Conservation (phyloP, 2,888 invertebrate species). For the Stenichneumon culpator region DNA sequence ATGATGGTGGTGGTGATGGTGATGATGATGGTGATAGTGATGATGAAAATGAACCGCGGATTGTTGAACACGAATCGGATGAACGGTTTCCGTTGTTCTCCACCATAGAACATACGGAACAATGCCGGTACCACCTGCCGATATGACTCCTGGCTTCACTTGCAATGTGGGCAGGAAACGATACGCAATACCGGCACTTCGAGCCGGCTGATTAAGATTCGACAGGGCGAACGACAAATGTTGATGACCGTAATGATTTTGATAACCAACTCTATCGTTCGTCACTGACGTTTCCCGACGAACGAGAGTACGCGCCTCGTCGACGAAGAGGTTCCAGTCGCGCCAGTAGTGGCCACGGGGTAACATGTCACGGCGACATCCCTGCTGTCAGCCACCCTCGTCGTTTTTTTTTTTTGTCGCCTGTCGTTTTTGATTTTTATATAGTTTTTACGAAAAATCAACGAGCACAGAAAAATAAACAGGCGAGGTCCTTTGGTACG, state of each 20-base stretch:
- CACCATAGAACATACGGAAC: slow-evolving; percentile 82
- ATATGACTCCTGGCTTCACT: slow-evolving; percentile 74
- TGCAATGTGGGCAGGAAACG: slow-evolving; percentile 75
- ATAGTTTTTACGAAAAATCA: not conserved
- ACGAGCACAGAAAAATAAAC: not conserved
- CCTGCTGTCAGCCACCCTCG: slow-evolving; percentile 67
- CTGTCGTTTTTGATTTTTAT: not conserved
- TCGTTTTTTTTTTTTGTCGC: not conserved
- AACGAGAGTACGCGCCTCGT: slow-evolving; percentile 63
- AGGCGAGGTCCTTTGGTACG: not conserved
- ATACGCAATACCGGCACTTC: slow-evolving; percentile 69
- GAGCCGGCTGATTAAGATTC: slow-evolving; percentile 57
- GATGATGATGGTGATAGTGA: slow-evolving; percentile 64
- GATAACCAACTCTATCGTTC: slow-evolving; percentile 49
- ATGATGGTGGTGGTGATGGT: slow-evolving; percentile 59
- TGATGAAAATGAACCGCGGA: slow-evolving; percentile 68
- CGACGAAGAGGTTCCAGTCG: slow-evolving; percentile 78
- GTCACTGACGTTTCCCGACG: slow-evolving; percentile 43
- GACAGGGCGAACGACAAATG: slow-evolving; percentile 54
- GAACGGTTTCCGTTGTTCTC: slow-evolving; percentile 73
- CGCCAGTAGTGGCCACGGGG: slow-evolving; percentile 80
- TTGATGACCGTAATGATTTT: slow-evolving; percentile 60
- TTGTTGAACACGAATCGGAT: slow-evolving; percentile 70
- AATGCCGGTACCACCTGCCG: slow-evolving; percentile 58
- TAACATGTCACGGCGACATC: slow-evolving; percentile 84